A percentile compares a stretch with the other conserved stretches of the same genome.
Evolutionary conservation across 1,140 invertebrate genomes (phyloP).

Genomic region (Bombus haemorrhoidalis): DNA sequence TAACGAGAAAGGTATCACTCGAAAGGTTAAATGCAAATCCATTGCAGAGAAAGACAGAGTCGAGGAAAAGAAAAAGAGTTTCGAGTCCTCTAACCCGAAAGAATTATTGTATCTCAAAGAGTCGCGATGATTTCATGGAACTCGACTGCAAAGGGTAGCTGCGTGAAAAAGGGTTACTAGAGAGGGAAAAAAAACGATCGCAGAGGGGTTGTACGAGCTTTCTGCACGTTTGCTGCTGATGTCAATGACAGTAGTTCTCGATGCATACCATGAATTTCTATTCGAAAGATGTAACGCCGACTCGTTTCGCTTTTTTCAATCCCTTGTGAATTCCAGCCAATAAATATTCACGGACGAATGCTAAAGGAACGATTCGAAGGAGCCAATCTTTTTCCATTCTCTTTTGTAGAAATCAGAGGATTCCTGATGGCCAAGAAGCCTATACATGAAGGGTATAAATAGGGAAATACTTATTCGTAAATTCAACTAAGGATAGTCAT

Average conservation of each 20-base stretch:
- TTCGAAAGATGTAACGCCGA: conserved; percentile 14
- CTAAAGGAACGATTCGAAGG: too few species aligned
- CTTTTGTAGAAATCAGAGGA: background rate
- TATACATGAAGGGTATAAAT: too few species aligned
- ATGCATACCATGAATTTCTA: conserved; percentile 27
- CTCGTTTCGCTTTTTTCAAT: background rate
- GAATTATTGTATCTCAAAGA: conserved; percentile 15
- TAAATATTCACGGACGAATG: background rate
- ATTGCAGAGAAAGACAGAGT: background rate
- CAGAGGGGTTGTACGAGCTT: conserved; percentile 1
- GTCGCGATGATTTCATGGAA: conserved; percentile 14
- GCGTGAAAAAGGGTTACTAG: background rate
- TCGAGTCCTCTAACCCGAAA: background rate
- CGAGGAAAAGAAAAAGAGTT: conserved; percentile 6
- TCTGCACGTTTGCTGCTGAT: background rate
- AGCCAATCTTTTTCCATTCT: background rate
- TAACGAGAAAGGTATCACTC: background rate
- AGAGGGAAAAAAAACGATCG: background rate
- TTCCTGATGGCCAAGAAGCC: too few species aligned
- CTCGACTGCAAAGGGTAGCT: conserved; percentile 2
- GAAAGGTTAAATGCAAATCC: background rate
- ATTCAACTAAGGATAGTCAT: too few species aligned
- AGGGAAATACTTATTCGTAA: too few species aligned
- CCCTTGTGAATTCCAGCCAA: background rate
- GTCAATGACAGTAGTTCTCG: conserved; percentile 7